Base-by-base conservation (phyloP, 2,888 invertebrate species). In the Yponomeuta cagnagella region DNA sequence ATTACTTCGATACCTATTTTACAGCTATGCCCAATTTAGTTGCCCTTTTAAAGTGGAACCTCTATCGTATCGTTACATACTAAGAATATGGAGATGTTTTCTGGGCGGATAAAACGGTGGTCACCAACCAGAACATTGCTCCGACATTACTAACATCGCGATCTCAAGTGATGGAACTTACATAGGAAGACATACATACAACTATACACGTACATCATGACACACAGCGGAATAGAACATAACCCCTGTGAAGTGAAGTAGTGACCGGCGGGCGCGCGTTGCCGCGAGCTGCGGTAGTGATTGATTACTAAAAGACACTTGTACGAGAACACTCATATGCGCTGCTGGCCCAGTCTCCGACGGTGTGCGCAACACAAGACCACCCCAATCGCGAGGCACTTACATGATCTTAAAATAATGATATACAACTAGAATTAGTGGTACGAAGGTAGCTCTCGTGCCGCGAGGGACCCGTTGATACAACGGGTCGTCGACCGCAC, bases 151-250 rank as follows among this genome's bases (percentile, higher is more conserved):
- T 83, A 84, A 80, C 66, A 10, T 80, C 77, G 80, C 80, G 83
- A 79, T 80, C 81, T 81, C 81, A 82, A 76, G 78, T 79, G 84
- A 83, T 84, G 85, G 84, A 85, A 85, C 89, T 89, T 88, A 90
- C 87, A 87, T 86, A 89, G 92, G 91, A 91, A 92, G 91, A 91
- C 91, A 86, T 88, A 89, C 86, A 88, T 88, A 89, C 86, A 88
- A 80, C 87, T 87, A 86, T 83, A 86, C 82, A 88, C 78, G 79
- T 82, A 87, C 33, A 33, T 83, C 81, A 82, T 75, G 79, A 82
- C 78, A 82, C 79, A 79, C 78, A 74, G 82, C 79, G 71, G 80
- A 85, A 82, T 73, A 69, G 81, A 80, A 77, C 63, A 2, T 15
- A 68, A 68, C n/a, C 23, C 12, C n/a, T n/a, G 15, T 48, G n/a